Conservation (phyloP, 2,797 vertebrate genomes). For the Tinamus major region DNA sequence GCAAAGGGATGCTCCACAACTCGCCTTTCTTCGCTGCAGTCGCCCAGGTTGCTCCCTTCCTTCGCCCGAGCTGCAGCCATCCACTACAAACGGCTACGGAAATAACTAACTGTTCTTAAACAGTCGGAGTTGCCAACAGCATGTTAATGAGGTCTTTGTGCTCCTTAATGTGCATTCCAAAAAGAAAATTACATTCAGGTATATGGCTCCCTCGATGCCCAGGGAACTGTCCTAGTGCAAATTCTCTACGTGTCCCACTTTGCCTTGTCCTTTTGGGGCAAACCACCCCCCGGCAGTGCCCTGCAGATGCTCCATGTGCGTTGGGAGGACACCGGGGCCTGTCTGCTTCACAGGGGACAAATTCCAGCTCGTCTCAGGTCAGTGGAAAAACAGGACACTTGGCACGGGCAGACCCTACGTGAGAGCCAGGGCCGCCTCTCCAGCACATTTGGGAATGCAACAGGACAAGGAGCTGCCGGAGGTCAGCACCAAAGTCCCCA, state of each 20-base stretch:
- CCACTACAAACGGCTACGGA: slow-evolving; percentile 8
- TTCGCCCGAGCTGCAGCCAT: not conserved
- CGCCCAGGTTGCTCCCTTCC: not conserved
- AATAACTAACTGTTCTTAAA: slow-evolving; percentile 53
- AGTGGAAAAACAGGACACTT: not conserved
- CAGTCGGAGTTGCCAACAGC: slow-evolving; percentile 21
- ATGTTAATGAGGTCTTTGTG: slow-evolving; percentile 41
- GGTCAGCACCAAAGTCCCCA: not conserved
- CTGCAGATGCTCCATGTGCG: not conserved
- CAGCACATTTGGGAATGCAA: not conserved
- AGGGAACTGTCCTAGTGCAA: not conserved
- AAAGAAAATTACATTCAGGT: slow-evolving; percentile 50
- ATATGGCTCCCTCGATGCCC: not conserved
- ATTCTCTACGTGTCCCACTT: not conserved
- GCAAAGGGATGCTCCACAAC: not conserved
- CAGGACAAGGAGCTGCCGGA: not conserved
- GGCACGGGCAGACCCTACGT: not conserved
- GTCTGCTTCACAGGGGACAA: not conserved
- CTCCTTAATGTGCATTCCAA: slow-evolving; percentile 46
- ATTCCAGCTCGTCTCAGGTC: not conserved
- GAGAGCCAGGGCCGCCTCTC: not conserved
- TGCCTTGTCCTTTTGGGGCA: not conserved
- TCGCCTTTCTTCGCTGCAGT: not conserved
- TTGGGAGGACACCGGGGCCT: not conserved
- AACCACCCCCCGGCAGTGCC: not conserved